These are phyloP conservation scores for Diuraphis noxia DNA, from an alignment of 1,140 invertebrate genomes.

Conservation along the genomic window DNA sequence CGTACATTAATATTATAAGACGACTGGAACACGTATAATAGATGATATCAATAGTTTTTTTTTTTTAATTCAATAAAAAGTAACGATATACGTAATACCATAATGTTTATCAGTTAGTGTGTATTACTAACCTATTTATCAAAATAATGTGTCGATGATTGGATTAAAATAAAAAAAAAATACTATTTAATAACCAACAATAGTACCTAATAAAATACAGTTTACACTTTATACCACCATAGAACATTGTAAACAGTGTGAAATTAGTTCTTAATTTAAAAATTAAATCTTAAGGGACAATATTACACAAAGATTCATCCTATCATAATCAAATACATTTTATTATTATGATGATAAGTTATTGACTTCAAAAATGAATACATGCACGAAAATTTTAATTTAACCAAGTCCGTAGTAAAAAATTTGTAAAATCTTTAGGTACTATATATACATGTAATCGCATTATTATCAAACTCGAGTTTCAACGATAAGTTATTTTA, in stretches of 20 bases:
- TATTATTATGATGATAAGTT: neutral
- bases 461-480: neutral
- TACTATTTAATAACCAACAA: neutral
- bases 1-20: neutral
- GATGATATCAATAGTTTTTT: neutral
- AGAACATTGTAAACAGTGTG: neutral
- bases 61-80: neutral
- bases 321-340: neutral
- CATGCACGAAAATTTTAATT: too few relatives aligned
- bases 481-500: neutral
- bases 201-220: neutral
- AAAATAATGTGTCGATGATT: neutral
- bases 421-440: too few relatives aligned
- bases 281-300: neutral
- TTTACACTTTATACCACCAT: too few relatives aligned
- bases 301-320: too few relatives aligned
- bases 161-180: neutral
- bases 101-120: neutral
- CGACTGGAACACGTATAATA: neutral
- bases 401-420: too few relatives aligned
- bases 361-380: neutral
- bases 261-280: too few relatives aligned
- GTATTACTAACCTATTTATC: slow-evolving; percentile 1
- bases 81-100: neutral
- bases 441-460: neutral